These are phyloP conservation scores for Pocillopora grandis DNA, from an alignment of 92 coral and sea anemone genomes.

Conservation along the genomic window DNA sequence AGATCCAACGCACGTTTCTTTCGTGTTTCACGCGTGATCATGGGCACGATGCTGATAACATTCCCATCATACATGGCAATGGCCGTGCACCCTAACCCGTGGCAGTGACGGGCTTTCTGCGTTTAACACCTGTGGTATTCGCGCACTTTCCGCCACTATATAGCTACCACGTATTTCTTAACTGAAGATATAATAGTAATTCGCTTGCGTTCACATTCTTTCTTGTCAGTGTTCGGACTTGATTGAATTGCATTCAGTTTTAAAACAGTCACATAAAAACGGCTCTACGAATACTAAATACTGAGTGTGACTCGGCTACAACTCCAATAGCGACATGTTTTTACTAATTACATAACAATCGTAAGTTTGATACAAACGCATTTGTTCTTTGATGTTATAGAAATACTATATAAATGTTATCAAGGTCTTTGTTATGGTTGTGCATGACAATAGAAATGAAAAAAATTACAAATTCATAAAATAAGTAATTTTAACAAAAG, in stretches of 20 bases:
- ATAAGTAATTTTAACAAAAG: no score
- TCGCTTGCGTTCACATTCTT: background rate
- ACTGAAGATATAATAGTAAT: no score
- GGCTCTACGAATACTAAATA: background rate
- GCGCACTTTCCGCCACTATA: background rate
- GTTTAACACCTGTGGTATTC: background rate
- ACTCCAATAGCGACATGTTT: background rate
- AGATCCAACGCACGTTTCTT: no score
- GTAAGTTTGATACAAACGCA: slow-evolving; percentile 39
- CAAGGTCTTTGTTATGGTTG: background rate
- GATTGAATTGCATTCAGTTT: background rate
- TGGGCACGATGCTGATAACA: no score
- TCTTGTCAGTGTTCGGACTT: background rate
- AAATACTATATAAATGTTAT: background rate
- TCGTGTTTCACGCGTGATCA: no score
- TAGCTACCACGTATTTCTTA: no score
- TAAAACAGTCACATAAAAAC: background rate
- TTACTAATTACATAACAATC: slow-evolving; percentile 1
- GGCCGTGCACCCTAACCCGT: no score
- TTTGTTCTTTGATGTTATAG: background rate
- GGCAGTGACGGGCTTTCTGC: no score
- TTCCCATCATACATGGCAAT: no score
- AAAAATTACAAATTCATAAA: no score
- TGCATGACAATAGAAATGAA: background rate
- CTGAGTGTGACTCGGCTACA: background rate